Conservation (phyloP, 2,797 vertebrate genomes). For the Pelodytes ibericus region DNA sequence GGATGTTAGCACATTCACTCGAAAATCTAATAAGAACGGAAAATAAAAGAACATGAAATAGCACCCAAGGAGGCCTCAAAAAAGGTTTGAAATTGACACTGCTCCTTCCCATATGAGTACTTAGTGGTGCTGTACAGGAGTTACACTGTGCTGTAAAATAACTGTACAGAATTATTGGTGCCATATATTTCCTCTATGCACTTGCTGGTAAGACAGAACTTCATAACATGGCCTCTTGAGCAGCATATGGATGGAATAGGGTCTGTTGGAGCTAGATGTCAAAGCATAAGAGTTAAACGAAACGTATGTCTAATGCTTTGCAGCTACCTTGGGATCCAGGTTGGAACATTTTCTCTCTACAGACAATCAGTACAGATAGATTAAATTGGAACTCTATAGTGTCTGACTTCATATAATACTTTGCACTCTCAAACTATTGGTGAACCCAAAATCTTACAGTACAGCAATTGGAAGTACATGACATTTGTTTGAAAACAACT, state of each 20-base stretch:
- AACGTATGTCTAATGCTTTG: neutral
- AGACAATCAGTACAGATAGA: conserved; percentile 3
- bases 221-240: conserved; percentile 11
- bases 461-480: too few relatives aligned
- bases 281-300: too few relatives aligned
- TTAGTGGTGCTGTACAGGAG: conserved; percentile 19
- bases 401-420: too few relatives aligned
- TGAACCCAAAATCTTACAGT: too few relatives aligned
- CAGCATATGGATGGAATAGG: neutral
- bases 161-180: conserved; percentile 35
- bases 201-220: conserved; percentile 27
- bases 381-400: neutral
- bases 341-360: neutral
- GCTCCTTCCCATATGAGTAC: conserved; percentile 29
- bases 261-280: neutral
- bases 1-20: conserved; percentile 2
- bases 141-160: neutral
- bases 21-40: conserved; percentile 21
- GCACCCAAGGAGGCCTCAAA: neutral
- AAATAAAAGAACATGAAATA: conserved; percentile 4
- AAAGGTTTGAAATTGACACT: conserved; percentile 10
- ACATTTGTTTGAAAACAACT: too few relatives aligned
- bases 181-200: conserved; percentile 43
- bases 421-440: too few relatives aligned
- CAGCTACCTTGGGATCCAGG: neutral